Evolutionary conservation across 2,797 vertebrate genomes (phyloP), one percentile per base, ranked within the genome.

Genomic region (Neostethus bicornis): DNA sequence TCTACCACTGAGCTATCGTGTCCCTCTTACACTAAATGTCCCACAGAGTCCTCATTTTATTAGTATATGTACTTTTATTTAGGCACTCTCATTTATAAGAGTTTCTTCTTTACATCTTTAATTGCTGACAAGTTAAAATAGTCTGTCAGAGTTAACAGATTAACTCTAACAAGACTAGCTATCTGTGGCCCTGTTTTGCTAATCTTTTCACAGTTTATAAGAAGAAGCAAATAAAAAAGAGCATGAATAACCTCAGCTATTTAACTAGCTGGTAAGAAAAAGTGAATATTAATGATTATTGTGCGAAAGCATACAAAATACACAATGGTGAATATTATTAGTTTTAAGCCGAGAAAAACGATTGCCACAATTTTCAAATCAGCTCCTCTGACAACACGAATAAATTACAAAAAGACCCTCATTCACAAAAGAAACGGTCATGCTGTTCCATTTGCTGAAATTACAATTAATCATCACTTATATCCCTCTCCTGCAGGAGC

Each of bases 391-490:
- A 53, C 13, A 26, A 17, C 28, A 49, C 63, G 73, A 65, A 65
- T 39, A 39, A 43, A 51, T 67, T 13, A 34, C 13, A 48, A 37
- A 55, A 54, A 19, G 46, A 2, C 11, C 26, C 32, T 5, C 4
- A 7, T 24, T 39, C 37, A 37, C 50, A 42, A 60, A 37, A 70
- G 37, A 31, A 24, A 49, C 37, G 50, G 29, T 6, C 32, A 21
- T 0, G 26, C 41, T 48, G 61, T 41, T 70, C 23, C 16, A 49
- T 52, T 7, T n/a, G 23, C 13, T 25, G 47, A 41, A 61, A 37
- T 66, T 35, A 76, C 56, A 23, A 58, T 21, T 28, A 23, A 55
- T 42, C 38, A 61, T 61, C 56, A 44, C 19, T 67, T 49, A 44
- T 23, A 55, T 69, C 28, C 55, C 51, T 48, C 43, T 26, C 24